Percentiles rank a stretch among this genome's conserved stretches.
These are phyloP conservation scores for Chamaetylas fuelleborni DNA, from an alignment of 2,113 vertebrate species.

Conservation along the genomic window DNA sequence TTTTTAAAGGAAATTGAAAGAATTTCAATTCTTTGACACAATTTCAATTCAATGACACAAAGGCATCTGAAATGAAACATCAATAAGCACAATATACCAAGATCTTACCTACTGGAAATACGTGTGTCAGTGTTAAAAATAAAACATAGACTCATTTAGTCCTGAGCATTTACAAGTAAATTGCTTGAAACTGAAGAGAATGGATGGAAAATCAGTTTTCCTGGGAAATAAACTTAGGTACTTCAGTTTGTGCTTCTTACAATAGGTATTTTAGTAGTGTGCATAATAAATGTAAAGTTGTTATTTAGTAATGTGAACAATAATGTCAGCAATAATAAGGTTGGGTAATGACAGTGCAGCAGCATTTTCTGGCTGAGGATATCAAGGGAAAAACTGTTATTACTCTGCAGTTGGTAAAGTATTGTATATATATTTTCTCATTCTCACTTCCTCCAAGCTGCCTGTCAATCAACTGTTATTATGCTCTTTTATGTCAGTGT, in stretches of 20 bases:
- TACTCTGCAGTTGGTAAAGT: not conserved
- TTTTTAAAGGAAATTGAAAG: slow-evolving; percentile 43
- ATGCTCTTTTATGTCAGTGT: not conserved
- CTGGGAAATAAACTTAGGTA: not conserved
- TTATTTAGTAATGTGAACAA: not conserved
- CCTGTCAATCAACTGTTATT: not conserved
- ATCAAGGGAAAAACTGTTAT: not conserved
- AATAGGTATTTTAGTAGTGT: not conserved
- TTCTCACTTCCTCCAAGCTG: not conserved
- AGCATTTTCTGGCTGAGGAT: not conserved
- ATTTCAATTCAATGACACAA: too few relatives aligned
- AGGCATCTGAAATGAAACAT: not conserved
- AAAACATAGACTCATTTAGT: not conserved
- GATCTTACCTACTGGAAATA: not conserved
- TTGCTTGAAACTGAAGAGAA: not conserved
- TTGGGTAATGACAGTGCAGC: not conserved
- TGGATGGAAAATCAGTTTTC: not conserved
- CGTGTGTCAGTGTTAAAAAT: not conserved
- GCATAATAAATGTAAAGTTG: not conserved
- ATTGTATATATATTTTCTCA: not conserved
- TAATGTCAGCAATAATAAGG: not conserved
- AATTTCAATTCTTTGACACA: too few relatives aligned
- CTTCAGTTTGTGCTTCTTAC: not conserved
- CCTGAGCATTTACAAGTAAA: not conserved
- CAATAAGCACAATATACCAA: not conserved